Evolutionary conservation across 2,797 vertebrate genomes (phyloP).

Genomic region (Sternotherus odoratus): DNA sequence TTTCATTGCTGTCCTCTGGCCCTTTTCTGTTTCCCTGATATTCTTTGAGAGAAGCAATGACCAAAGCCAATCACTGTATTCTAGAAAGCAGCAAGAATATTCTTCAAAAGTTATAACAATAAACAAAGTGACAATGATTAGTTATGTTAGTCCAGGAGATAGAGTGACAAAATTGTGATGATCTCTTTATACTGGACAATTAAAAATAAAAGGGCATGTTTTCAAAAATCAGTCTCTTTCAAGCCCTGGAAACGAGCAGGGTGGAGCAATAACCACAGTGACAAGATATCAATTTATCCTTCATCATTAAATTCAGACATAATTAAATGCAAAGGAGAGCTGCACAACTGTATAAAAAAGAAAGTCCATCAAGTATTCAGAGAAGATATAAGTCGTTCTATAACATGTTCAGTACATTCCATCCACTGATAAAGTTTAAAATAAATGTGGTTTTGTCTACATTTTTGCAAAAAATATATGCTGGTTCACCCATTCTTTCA

Average conservation of each 20-base stretch:
- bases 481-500: too few relatives aligned
- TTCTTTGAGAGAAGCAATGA: background rate
- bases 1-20: background rate
- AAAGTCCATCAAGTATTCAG: background rate
- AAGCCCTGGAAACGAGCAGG: background rate
- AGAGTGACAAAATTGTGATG: background rate
- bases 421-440: too few relatives aligned
- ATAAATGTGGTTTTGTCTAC: too few relatives aligned
- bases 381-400: too few relatives aligned
- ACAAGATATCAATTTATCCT: background rate
- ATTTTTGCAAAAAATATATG: too few relatives aligned
- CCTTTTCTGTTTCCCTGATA: background rate
- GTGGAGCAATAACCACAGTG: background rate
- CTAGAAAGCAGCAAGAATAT: background rate
- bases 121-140: background rate
- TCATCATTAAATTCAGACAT: background rate
- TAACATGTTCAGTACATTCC: too few relatives aligned
- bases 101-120: background rate
- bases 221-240: background rate
- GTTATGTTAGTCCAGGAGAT: background rate
- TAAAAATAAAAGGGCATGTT: background rate
- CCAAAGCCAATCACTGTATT: background rate
- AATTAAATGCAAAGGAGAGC: background rate
- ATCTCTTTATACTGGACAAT: background rate
- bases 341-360: background rate